Base-by-base conservation (phyloP, 2,888 invertebrate species). In the Pheosia tremula region DNA sequence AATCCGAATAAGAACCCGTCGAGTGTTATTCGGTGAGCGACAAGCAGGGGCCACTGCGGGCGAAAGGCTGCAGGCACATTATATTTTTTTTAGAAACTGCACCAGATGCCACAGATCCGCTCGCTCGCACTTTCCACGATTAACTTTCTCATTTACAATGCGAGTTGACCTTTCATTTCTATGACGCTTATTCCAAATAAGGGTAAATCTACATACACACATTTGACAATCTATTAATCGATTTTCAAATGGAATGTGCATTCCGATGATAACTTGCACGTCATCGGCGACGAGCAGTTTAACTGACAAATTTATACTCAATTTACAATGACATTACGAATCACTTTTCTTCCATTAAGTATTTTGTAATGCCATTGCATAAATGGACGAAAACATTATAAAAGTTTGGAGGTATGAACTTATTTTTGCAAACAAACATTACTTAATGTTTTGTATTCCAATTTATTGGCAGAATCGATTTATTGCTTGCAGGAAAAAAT, bases 141-240 rank as follows among this genome's bases (percentile, higher is more conserved):
- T 88, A 91, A 93, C 93, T 92, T 93, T 93, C 93, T 90, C 89
- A 86, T 89, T 89, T 85, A 88, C 89, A 89, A 90, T 89, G 85
- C 84, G 83, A 86, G 81, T 84, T 90, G 90, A 91, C 92, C 91
- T 91, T 89, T 88, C 90, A 83, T 89, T 91, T 91, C 89, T 88
- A 86, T 83, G 73, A 81, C 84, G 80, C 77, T 84, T 82, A 83
- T 82, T 83, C 82, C 75, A 81, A 86, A 85, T 80, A 85, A 84
- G 86, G 87, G 86, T 86, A 85, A 83, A 47, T 47, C 47, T 47
- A 47, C 9, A n/a, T n/a, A 47, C 5, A 47, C 47, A n/a, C 41
- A 4, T n/a, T 47, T n/a, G 8, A 59, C 61, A 56, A 58, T 45
- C 52, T 54, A 58, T 45, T 7, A 43, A 57, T 60, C 54, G 60